phyloP scores from a whole-genome alignment of 2,797 vertebrate species.

The Simalia tracyae region DNA sequence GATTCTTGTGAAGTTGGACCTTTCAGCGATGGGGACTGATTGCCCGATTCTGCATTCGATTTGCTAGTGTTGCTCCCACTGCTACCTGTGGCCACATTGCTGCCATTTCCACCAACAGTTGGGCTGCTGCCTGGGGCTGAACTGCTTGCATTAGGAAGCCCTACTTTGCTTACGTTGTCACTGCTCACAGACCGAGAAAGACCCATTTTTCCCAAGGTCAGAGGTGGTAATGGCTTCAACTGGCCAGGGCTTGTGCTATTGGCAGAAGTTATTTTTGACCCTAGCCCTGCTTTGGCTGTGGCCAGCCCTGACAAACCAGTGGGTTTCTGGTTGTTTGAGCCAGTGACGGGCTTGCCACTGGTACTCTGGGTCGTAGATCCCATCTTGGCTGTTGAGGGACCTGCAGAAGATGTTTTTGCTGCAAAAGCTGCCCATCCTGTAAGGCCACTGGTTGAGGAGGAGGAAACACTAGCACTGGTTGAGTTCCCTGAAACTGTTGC shows the following conservation, averaged over 20 bases:
- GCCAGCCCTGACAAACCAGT: conserved; percentile 85
- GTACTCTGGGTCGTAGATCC: conserved; percentile 78
- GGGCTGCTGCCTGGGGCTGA: conserved; percentile 54
- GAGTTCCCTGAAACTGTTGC: conserved; percentile 82
- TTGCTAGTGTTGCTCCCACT: conserved; percentile 73
- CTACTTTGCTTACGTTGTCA: conserved; percentile 86
- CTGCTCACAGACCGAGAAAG: conserved; percentile 88
- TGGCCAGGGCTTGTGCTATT: conserved; percentile 74
- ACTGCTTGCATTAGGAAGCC: conserved; percentile 77
- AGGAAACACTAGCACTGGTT: conserved; percentile 77
- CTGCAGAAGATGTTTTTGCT: conserved; percentile 86
- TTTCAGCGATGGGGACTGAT: conserved; percentile 77
- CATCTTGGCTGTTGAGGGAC: conserved; percentile 83
- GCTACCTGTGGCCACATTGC: conserved; percentile 52
- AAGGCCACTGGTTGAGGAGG: conserved; percentile 85
- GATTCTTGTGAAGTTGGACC: conserved; percentile 93
- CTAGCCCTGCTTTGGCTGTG: conserved; percentile 82
- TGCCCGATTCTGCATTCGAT: conserved; percentile 60
- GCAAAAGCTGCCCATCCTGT: conserved; percentile 96
- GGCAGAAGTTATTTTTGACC: conserved; percentile 79
- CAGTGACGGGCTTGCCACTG: conserved; percentile 78
- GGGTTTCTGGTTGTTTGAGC: conserved; percentile 85
- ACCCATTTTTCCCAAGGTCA: conserved; percentile 89
- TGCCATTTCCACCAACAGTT: conserved; percentile 65
- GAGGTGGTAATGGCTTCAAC: conserved; percentile 86